These are phyloP conservation scores for Melanotaenia trifasciata DNA, from an alignment of 2,797 vertebrate species.

Conservation along the genomic window DNA sequence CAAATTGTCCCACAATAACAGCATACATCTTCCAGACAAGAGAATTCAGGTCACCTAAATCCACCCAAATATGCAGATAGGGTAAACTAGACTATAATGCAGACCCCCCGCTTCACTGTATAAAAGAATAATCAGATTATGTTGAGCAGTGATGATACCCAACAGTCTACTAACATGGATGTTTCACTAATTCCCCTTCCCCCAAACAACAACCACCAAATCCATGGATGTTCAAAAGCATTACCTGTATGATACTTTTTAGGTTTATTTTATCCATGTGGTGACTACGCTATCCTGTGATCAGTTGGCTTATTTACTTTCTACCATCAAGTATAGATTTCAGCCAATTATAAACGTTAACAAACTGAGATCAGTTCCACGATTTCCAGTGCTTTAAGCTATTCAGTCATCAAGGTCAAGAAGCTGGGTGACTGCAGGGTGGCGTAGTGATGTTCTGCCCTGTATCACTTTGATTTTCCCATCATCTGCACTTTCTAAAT, in stretches of 20 bases:
- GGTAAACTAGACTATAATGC: slow-evolving; percentile 34
- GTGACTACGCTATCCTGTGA: slow-evolving; percentile 2
- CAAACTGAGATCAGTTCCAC: slow-evolving; percentile 7
- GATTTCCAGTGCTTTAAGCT: neutral
- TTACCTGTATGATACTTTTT: neutral
- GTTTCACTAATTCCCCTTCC: slow-evolving; percentile 5
- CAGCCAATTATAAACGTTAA: neutral
- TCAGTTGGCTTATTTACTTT: neutral
- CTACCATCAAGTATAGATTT: slow-evolving; percentile 15
- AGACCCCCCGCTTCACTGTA: slow-evolving; percentile 34
- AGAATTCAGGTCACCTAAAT: slow-evolving; percentile 75
- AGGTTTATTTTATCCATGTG: slow-evolving; percentile 5
- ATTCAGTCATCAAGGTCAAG: slow-evolving; percentile 39
- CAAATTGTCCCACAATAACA: slow-evolving; percentile 33
- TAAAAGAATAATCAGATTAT: slow-evolving; percentile 72
- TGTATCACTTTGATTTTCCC: neutral
- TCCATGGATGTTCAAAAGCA: neutral
- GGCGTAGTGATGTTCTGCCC: neutral
- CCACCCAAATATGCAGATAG: slow-evolving; percentile 68
- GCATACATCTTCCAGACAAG: slow-evolving; percentile 61
- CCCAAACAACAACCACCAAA: neutral
- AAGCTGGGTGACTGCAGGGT: neutral
- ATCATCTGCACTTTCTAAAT: slow-evolving; percentile 18
- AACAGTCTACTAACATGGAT: slow-evolving; percentile 32
- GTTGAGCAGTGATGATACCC: slow-evolving; percentile 58